Base-by-base conservation (phyloP, 2,888 invertebrate genomes). In the Drosophila tripunctata region DNA sequence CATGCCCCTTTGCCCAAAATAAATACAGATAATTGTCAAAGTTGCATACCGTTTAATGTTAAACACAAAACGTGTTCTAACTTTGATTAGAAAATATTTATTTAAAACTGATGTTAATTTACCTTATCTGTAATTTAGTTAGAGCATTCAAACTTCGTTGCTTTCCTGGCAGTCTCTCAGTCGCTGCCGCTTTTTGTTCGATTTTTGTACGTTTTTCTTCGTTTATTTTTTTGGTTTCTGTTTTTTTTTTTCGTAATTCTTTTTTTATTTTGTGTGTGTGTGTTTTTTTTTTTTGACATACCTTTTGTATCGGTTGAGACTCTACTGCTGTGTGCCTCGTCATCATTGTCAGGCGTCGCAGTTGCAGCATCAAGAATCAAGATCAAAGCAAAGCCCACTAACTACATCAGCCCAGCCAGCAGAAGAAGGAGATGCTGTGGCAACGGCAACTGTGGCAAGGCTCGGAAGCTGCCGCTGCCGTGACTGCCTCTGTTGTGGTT, bases 331-430 rank as follows among this genome's bases (percentile, higher is more conserved):
- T 65, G 31, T 80, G 85, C 87, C 82, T 84, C 78, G 84, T 83
- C 83, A 83, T 86, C 87, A 77, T 86, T 83, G 86, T 82, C 82
- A 86, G 86, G 86, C 87, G 84, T 81, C 80, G 80, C 84, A 67
- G 77, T 51, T 35, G 22, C 71, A 75, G 72, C 75, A 73, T 75
- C 84, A 87, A 83, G 84, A 87, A 83, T 83, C 82, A 87, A 83
- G 82, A 83, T 83, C 82, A 83, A 83, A 83, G 82, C 78, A 87
- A 83, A 75, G 81, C 82, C 87, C 80, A 81, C 80, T 81, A 85
- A 81, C 80, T 82, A 85, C 83, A 85, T 76, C 66, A 65, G 68
- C 45, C 17, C 60, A 33, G 31, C 63, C 31, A 61, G 58, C 41
- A 52, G 17, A 54, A 24, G 24, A n/a, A 40, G 67, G 44, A 45